Evolutionary conservation across 2,113 vertebrate species (phyloP).

Genomic region (Leucosticte australis): DNA sequence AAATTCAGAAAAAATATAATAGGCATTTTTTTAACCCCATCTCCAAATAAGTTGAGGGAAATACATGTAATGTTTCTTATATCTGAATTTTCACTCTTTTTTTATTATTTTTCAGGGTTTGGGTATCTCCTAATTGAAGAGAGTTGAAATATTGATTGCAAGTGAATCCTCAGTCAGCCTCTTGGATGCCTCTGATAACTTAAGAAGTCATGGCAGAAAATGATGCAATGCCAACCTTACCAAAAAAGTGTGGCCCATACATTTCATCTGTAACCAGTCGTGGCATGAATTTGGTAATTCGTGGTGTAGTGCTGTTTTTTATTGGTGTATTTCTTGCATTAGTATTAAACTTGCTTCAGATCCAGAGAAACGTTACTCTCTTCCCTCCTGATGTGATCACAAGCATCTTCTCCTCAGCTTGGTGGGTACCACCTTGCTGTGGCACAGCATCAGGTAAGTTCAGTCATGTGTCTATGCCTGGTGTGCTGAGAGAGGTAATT

Average conservation of each 20-base stretch:
- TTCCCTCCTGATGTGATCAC: constrained; percentile 94
- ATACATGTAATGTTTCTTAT: background rate
- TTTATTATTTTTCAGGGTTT: constrained; percentile 67
- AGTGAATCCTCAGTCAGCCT: background rate
- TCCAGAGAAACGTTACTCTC: constrained; percentile 95
- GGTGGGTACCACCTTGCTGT: constrained; percentile 95
- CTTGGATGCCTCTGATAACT: constrained; percentile 43
- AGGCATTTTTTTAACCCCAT: background rate
- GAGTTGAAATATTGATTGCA: constrained; percentile 5
- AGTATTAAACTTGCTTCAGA: constrained; percentile 93
- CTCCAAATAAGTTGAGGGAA: background rate
- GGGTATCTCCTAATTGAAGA: constrained; percentile 57
- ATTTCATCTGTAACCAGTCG: constrained; percentile 85
- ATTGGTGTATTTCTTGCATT: constrained; percentile 92
- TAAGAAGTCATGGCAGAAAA: constrained; percentile 80
- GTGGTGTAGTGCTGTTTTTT: constrained; percentile 87
- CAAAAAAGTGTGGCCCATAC: constrained; percentile 78
- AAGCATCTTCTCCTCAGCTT: constrained; percentile 93
- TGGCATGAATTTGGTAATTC: constrained; percentile 87
- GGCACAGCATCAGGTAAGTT: constrained; percentile 90
- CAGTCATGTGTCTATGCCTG: background rate
- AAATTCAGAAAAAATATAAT: background rate
- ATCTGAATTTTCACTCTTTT: background rate
- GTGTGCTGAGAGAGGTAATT: background rate
- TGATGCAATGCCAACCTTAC: constrained; percentile 60